A percentile compares a stretch with the other conserved stretches of the same genome.
Evolutionary conservation across 2,113 vertebrate genomes (phyloP).

Genomic region (Brachyhypopomus occidentalis): DNA sequence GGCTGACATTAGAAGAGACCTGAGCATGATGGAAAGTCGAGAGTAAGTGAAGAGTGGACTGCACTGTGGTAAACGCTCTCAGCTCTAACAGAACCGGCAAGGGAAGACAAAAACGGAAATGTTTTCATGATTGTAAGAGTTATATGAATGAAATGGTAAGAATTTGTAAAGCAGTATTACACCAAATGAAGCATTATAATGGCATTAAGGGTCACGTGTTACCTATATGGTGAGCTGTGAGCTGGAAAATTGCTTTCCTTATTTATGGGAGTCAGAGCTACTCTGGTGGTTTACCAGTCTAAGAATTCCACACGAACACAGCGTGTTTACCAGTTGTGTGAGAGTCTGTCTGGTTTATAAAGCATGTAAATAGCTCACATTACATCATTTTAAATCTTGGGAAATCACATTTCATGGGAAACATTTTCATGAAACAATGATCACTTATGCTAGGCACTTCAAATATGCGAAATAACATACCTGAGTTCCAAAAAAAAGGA

Average conservation of each 20-base stretch:
- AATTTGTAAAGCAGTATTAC: not conserved
- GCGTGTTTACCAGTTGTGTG: conserved; percentile 2
- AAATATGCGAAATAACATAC: not conserved
- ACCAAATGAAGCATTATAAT: conserved; percentile 16
- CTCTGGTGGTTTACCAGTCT: not conserved
- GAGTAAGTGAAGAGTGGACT: not conserved
- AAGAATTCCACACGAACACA: not conserved
- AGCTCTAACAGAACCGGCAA: not conserved
- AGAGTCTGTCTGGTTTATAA: not conserved
- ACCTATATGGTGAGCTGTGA: not conserved
- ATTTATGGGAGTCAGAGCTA: not conserved
- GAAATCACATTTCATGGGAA: not conserved
- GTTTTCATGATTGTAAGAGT: no score
- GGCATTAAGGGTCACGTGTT: not conserved
- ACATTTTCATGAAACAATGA: not conserved
- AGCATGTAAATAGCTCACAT: not conserved
- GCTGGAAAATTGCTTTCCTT: conserved; percentile 28
- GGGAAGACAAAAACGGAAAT: no score
- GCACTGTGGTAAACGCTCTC: not conserved
- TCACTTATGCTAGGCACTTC: not conserved
- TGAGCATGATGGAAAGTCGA: not conserved
- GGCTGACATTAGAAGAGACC: not conserved
- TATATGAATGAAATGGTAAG: no score
- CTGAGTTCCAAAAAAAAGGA: not conserved
- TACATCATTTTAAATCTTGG: not conserved